Evolutionary conservation across 2,113 vertebrate genomes (phyloP), one percentile per base, ranked within the genome.

Genomic region (Pelobates fuscus): DNA sequence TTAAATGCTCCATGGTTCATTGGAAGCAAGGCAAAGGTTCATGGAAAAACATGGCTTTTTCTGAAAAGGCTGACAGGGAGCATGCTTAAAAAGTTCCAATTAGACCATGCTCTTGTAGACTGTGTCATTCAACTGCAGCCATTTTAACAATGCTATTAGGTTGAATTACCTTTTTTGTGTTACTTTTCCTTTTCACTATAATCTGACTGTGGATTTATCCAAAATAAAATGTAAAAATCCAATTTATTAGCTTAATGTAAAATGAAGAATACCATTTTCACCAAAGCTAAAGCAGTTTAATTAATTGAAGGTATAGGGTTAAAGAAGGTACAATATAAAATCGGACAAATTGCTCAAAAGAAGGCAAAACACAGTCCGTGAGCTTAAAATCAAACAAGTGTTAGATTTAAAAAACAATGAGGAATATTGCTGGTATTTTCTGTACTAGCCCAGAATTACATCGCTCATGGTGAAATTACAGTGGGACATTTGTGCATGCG

Each of bases 81-180:
- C 32, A n/a, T 21, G 70, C 63, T 65, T 66, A 23, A 74, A 75
- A 29, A 15, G 62, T 67, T 46, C 71, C 52, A 75, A 75, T 75
- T 73, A 71, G 25, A 62, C 26, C 18, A 24, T 62, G n/a, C 58
- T 70, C 32, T 32, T 46, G 26, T 71, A 61, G 43, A 62, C 37
- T 5, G 58, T 71, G 58, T 62, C 59, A 71, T 63, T 26, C 58
- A 71, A 37, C 17, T 5, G 17, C 8, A 2, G 52, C 52, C 20
- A 8, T 55, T 55, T 23, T 55, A 55, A 55, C 52, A 17, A 23
- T 55, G 11, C 52, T 55, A 3, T 55, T 55, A 20, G 8, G 44
- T 18, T 49, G 44, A 11, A 49, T 17, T 49, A 49, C 5, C 44
- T 49, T 49, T 49, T 14, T 49, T 5, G 15, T 49, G 44, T 49